Percentiles rank a stretch among this genome's conserved stretches.
phyloP scores from a whole-genome alignment of 2,888 invertebrate species.

The Steinernema carpocapsae region DNA sequence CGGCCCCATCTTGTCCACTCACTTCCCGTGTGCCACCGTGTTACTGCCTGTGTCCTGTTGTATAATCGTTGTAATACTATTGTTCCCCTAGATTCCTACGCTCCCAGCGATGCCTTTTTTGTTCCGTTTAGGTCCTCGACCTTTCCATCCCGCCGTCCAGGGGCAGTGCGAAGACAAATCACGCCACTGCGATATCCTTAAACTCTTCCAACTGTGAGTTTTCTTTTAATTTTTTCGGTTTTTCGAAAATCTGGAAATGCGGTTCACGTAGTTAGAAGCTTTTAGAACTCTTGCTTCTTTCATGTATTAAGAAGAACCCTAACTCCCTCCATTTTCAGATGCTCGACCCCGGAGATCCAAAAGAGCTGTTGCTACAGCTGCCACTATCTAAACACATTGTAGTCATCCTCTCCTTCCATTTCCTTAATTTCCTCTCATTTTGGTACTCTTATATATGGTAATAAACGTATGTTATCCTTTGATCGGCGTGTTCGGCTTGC shows the following conservation, averaged over 20 bases:
- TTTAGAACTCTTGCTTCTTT: no score
- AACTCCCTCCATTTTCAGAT: slow-evolving; percentile 59
- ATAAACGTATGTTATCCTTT: no score
- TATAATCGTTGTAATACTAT: not conserved
- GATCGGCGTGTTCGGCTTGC: slow-evolving; percentile 1
- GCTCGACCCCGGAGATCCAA: slow-evolving; percentile 58
- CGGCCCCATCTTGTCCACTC: no score
- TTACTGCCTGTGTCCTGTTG: slow-evolving; percentile 27
- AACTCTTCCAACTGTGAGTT: slow-evolving; percentile 66
- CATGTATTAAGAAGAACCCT: no score
- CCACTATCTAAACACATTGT: slow-evolving; percentile 14
- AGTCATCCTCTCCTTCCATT: no score
- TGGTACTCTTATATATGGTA: no score
- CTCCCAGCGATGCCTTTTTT: not conserved
- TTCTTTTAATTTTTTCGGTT: slow-evolving; percentile 31
- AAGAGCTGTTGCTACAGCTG: slow-evolving; percentile 56
- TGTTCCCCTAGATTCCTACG: not conserved
- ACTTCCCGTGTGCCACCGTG: slow-evolving; percentile 11
- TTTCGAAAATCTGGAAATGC: no score
- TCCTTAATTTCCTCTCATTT: no score
- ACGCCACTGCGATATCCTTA: slow-evolving; percentile 67
- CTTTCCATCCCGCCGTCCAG: slow-evolving; percentile 38
- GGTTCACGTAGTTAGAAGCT: no score
- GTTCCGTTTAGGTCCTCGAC: slow-evolving; percentile 23
- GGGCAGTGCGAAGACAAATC: slow-evolving; percentile 62